Evolutionary conservation across 1,140 invertebrate species (phyloP).

Genomic region (Zaprionus davidi): DNA sequence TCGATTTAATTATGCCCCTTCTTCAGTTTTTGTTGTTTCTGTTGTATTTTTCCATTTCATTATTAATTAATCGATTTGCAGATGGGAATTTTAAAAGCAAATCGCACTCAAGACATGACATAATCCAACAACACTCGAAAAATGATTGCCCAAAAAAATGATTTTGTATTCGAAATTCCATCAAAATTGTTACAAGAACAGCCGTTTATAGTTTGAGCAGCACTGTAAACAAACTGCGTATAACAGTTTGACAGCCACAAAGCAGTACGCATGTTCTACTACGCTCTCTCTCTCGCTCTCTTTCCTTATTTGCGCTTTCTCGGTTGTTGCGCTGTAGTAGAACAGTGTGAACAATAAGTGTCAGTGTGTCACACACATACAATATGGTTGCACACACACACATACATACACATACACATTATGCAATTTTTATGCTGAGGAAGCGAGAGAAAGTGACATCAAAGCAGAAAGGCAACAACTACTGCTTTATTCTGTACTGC

Average conservation of each 20-base stretch:
- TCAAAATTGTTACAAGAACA: slow-evolving; percentile 9
- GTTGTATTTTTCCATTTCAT: slow-evolving; percentile 22
- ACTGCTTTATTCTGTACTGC: slow-evolving; percentile 16
- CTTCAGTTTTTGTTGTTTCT: slow-evolving; percentile 14
- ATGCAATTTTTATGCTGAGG: slow-evolving; percentile 79
- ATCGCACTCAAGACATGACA: slow-evolving; percentile 51
- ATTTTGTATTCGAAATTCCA: not conserved
- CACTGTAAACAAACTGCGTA: slow-evolving; percentile 72
- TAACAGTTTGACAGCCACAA: slow-evolving; percentile 63
- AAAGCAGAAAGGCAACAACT: slow-evolving; percentile 1
- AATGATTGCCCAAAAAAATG: slow-evolving; percentile 6
- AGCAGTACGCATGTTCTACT: slow-evolving; percentile 17
- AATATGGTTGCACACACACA: slow-evolving; percentile 6
- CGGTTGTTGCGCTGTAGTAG: slow-evolving; percentile 18
- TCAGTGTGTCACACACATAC: slow-evolving; percentile 68
- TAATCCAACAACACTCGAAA: slow-evolving; percentile 10
- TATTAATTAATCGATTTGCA: slow-evolving; percentile 53
- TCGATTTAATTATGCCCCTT: slow-evolving; percentile 61
- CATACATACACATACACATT: slow-evolving; percentile 37
- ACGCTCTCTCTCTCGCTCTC: slow-evolving; percentile 14
- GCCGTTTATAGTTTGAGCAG: slow-evolving; percentile 38
- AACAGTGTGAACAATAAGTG: slow-evolving; percentile 62
- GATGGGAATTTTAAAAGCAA: slow-evolving; percentile 51
- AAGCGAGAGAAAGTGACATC: slow-evolving; percentile 67
- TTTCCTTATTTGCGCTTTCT: not conserved